Evolutionary conservation across 1,140 invertebrate species (phyloP).

Genomic region (Patella vulgata): DNA sequence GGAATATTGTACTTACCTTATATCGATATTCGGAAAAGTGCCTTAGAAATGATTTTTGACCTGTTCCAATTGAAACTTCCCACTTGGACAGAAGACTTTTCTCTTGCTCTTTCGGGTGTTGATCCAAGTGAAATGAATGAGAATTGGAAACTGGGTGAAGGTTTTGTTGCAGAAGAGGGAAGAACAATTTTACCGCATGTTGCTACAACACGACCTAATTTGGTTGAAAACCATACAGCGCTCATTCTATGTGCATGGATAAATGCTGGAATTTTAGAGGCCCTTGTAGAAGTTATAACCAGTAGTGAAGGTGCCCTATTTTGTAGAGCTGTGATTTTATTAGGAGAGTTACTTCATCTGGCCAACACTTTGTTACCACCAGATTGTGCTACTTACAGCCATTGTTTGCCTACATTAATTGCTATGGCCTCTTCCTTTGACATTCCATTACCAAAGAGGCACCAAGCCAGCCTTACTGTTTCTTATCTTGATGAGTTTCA

Average conservation of each 20-base stretch:
- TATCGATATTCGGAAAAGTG: conserved; percentile 84
- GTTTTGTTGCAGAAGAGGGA: conserved; percentile 91
- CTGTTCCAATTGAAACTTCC: conserved; percentile 85
- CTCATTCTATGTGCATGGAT: conserved; percentile 88
- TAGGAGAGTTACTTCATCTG: conserved; percentile 88
- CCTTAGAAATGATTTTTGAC: conserved; percentile 88
- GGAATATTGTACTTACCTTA: conserved; percentile 88
- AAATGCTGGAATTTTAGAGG: conserved; percentile 85
- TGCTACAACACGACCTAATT: conserved; percentile 76
- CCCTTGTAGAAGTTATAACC: conserved; percentile 90
- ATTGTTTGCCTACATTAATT: conserved; percentile 83
- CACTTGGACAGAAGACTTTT: conserved; percentile 91
- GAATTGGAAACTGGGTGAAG: conserved; percentile 87
- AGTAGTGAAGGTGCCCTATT: conserved; percentile 88
- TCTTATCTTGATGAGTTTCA: conserved; percentile 80
- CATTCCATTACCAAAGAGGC: conserved; percentile 44
- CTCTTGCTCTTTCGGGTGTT: conserved; percentile 84
- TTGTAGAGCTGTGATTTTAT: conserved; percentile 86
- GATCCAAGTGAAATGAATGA: conserved; percentile 81
- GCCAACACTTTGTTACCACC: conserved; percentile 80
- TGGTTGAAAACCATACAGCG: conserved; percentile 90
- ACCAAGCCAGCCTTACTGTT: conserved; percentile 80
- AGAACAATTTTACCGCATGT: conserved; percentile 62
- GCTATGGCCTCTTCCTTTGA: conserved; percentile 75
- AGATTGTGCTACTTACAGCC: conserved; percentile 83